phyloP scores from a whole-genome alignment of 2,888 invertebrate species.

The Luffia ferchaultella region DNA sequence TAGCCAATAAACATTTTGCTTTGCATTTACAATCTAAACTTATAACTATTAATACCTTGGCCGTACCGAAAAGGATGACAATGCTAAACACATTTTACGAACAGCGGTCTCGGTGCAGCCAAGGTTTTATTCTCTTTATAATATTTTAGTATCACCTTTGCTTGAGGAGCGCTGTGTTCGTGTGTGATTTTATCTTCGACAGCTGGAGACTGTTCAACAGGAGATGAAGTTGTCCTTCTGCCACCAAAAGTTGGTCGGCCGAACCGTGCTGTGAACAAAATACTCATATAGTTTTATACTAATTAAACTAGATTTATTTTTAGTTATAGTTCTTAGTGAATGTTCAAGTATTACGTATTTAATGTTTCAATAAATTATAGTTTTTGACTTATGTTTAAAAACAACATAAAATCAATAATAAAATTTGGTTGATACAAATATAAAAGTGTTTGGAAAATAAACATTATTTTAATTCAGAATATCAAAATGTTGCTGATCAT shows the following conservation, averaged over 20 bases:
- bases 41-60: too few species aligned
- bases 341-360: background rate
- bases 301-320: too few species aligned
- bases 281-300: background rate
- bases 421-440: background rate
- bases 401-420: background rate
- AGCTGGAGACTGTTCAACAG: constrained; percentile 27
- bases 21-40: too few species aligned
- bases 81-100: too few species aligned
- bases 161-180: constrained; percentile 38
- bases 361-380: background rate
- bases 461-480: too few species aligned
- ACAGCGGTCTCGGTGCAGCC: too few species aligned
- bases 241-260: constrained; percentile 40
- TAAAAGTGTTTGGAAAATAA: too few species aligned
- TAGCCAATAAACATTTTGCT: too few species aligned
- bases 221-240: constrained; percentile 36
- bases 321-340: too few species aligned
- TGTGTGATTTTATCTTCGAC: constrained; percentile 30
- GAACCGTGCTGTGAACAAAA: constrained; percentile 37
- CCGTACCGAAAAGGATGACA: too few species aligned
- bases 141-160: constrained; percentile 41
- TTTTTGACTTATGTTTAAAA: background rate
- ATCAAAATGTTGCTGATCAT: too few species aligned
- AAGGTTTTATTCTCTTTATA: background rate